Evolutionary conservation across 1,140 invertebrate genomes (phyloP).

Genomic region (Agrypnia vestita): DNA sequence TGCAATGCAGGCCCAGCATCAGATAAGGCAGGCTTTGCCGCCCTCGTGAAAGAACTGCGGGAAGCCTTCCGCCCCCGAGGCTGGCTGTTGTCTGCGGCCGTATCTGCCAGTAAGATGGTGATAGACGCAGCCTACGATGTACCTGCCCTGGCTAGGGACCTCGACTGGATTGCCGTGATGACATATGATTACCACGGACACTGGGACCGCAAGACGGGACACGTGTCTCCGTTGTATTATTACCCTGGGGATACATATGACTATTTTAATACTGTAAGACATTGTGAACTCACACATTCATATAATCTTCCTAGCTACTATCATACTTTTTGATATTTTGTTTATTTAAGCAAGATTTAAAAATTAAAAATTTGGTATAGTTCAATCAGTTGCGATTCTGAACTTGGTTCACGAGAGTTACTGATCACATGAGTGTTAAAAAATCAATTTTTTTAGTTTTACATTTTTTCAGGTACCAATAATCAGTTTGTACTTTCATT

Average conservation of each 20-base stretch:
- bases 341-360: too few relatives aligned
- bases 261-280: constrained; percentile 73
- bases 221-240: constrained; percentile 85
- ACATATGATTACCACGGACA: constrained; percentile 91
- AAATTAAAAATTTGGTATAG: too few relatives aligned
- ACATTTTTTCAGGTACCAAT: too few relatives aligned
- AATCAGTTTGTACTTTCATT: too few relatives aligned
- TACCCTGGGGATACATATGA: constrained; percentile 80
- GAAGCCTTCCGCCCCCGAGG: constrained; percentile 79
- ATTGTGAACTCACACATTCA: neutral
- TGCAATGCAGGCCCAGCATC: constrained; percentile 80
- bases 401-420: too few relatives aligned
- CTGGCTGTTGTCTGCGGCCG: constrained; percentile 85
- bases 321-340: too few relatives aligned
- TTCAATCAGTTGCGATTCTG: too few relatives aligned
- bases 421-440: too few relatives aligned
- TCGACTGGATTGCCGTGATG: constrained; percentile 91
- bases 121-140: constrained; percentile 88
- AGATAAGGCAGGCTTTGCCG: constrained; percentile 84
- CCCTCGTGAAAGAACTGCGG: constrained; percentile 81
- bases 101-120: constrained; percentile 88
- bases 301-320: too few relatives aligned
- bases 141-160: constrained; percentile 77
- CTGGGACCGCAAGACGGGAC: constrained; percentile 89
- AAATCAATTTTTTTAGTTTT: too few relatives aligned